A percentile compares a stretch with the other conserved stretches of the same genome.
These are phyloP conservation scores for Caenorhabditis drosophilae DNA, from an alignment of 2,888 invertebrate genomes.

Conservation along the genomic window DNA sequence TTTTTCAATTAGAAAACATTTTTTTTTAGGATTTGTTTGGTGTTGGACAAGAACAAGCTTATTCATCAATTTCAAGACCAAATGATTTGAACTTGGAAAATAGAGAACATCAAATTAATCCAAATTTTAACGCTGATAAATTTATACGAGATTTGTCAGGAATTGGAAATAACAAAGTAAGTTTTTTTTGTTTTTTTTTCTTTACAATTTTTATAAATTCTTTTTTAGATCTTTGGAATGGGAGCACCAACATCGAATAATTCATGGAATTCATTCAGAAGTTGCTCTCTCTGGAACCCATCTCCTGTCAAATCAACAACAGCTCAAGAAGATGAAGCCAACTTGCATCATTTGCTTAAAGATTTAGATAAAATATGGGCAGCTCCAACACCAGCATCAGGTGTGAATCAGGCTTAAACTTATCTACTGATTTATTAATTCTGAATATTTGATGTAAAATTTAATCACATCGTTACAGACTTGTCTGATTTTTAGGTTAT, in stretches of 20 bases:
- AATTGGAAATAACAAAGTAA: conserved; percentile 8
- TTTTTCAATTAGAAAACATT: too few relatives aligned
- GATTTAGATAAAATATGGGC: conserved; percentile 53
- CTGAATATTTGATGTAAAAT: neutral
- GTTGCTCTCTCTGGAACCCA: conserved; percentile 29
- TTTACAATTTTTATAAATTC: too few relatives aligned
- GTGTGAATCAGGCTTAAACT: conserved; percentile 22
- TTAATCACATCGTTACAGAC: too few relatives aligned
- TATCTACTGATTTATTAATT: neutral
- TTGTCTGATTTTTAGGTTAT: neutral
- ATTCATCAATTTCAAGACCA: conserved; percentile 3
- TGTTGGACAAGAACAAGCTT: too few relatives aligned
- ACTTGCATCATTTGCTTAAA: conserved; percentile 23
- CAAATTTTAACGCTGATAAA: conserved; percentile 54
- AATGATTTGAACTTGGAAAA: neutral
- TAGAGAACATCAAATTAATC: conserved; percentile 5
- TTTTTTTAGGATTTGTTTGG: too few relatives aligned
- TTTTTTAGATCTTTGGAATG: neutral
- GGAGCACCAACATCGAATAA: conserved; percentile 11
- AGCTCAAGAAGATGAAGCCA: conserved; percentile 24
- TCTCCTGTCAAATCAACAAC: conserved; percentile 15
- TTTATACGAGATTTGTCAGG: conserved; percentile 53
- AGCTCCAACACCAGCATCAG: conserved; percentile 19
- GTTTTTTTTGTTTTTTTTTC: too few relatives aligned
- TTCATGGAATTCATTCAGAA: conserved; percentile 30